Conservation (phyloP, 2,888 invertebrate species). For the Scelioninae gen. 1 region DNA sequence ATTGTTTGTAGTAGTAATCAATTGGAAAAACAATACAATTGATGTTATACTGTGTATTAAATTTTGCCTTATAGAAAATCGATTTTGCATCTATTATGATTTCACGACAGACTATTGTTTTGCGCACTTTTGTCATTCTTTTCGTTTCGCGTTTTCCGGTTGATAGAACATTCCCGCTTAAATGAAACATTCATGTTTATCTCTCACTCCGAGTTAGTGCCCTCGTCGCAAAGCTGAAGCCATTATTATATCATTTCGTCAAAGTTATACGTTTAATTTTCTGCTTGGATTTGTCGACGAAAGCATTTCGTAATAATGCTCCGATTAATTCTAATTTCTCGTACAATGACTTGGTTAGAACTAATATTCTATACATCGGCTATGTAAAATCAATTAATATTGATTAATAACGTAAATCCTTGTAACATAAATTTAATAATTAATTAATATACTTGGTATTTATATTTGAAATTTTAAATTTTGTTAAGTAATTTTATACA, state of each 20-base stretch:
- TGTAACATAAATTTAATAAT: too few species aligned
- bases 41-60: conserved; percentile 27
- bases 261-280: conserved; percentile 44
- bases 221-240: conserved; percentile 27
- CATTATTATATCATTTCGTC: conserved; percentile 46
- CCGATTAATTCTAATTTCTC: conserved; percentile 14
- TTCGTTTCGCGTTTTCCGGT: conserved; percentile 33
- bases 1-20: conserved; percentile 9
- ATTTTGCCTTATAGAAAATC: conserved; percentile 32
- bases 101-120: conserved; percentile 45
- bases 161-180: conserved; percentile 38
- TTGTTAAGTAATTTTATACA: neutral
- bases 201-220: conserved; percentile 30
- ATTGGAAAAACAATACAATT: conserved; percentile 26
- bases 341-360: neutral
- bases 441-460: too few species aligned
- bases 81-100: conserved; percentile 53
- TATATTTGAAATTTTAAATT: too few species aligned
- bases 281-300: conserved; percentile 31
- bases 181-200: conserved; percentile 56
- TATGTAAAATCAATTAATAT: conserved; percentile 2
- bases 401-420: too few species aligned
- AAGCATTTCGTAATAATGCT: conserved; percentile 15
- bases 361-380: neutral
- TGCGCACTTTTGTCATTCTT: conserved; percentile 39